A percentile compares a stretch with the other conserved stretches of the same genome.
Conservation (phyloP, 2,797 vertebrate species). For the Micropoecilia bifurca region DNA sequence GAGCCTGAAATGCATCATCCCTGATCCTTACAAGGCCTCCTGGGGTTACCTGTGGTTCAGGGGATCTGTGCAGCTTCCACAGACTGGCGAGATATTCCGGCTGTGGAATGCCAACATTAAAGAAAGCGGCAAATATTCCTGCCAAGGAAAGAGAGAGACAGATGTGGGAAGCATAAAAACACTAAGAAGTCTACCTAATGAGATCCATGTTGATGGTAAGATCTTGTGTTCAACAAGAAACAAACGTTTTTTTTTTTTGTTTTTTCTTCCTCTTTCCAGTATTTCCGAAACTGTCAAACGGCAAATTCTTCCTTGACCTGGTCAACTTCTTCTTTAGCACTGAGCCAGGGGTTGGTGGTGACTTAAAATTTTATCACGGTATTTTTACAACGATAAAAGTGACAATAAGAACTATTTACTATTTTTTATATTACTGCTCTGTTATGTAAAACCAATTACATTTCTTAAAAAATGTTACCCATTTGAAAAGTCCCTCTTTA, state of each 20-base stretch:
- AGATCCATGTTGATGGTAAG: constrained; percentile 73
- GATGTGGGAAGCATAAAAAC: constrained; percentile 10
- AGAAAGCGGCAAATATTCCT: constrained; percentile 66
- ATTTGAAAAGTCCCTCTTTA: too few relatives aligned
- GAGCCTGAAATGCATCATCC: constrained; percentile 63
- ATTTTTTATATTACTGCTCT: too few relatives aligned
- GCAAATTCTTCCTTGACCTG: neutral
- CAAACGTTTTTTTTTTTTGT: neutral
- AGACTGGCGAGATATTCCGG: fast-evolving
- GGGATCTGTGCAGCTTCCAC: constrained; percentile 19
- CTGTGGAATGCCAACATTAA: constrained; percentile 24
- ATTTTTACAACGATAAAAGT: too few relatives aligned
- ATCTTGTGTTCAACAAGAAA: neutral
- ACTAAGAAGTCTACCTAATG: constrained; percentile 56
- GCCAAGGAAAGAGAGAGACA: constrained; percentile 56
- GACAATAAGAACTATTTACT: too few relatives aligned
- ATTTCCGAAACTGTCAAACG: neutral
- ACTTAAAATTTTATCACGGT: too few relatives aligned
- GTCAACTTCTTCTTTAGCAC: neutral
- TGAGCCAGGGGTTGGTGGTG: too few relatives aligned
- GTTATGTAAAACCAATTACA: too few relatives aligned
- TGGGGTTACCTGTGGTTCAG: constrained; percentile 75
- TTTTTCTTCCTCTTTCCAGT: neutral
- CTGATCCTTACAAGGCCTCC: neutral
- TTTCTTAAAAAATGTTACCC: too few relatives aligned